Percentiles rank a stretch among this genome's conserved stretches.
Evolutionary conservation across 2,888 invertebrate species (phyloP).

Genomic region (Arctia plantaginis): DNA sequence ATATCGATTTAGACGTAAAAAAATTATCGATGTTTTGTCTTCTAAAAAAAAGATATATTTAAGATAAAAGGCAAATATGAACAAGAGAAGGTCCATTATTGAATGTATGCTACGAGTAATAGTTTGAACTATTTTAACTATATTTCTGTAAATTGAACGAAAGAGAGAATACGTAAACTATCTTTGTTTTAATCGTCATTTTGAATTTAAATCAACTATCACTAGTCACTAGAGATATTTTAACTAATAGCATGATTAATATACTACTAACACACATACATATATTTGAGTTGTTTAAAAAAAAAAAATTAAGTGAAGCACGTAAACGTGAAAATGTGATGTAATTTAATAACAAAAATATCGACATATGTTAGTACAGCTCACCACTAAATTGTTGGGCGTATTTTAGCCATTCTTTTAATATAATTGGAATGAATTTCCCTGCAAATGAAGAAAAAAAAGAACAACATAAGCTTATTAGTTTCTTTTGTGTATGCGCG

Average conservation of each 20-base stretch:
- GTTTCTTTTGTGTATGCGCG: constrained; percentile 15
- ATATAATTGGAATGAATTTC: constrained; percentile 29
- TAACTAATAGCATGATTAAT: too few relatives aligned
- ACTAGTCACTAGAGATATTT: too few relatives aligned
- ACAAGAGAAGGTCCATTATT: not conserved
- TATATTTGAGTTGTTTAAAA: too few relatives aligned
- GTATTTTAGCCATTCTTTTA: constrained; percentile 25
- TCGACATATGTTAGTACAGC: constrained; percentile 12
- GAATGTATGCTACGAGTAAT: not conserved
- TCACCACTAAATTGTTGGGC: constrained; percentile 22
- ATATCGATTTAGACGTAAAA: not conserved
- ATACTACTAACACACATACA: too few relatives aligned
- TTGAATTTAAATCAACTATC: too few relatives aligned
- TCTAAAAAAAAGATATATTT: not conserved
- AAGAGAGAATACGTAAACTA: too few relatives aligned
- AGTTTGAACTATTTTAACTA: too few relatives aligned
- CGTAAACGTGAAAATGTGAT: too few relatives aligned
- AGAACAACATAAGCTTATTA: constrained; percentile 23
- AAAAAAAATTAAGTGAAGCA: too few relatives aligned
- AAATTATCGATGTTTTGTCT: too few relatives aligned
- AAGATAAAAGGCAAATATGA: not conserved
- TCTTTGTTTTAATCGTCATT: too few relatives aligned
- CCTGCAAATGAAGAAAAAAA: constrained; percentile 21
- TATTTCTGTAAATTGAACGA: too few relatives aligned
- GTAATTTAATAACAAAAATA: not conserved